Conservation (phyloP, 2,113 vertebrate species). For the Megaceryle torquata region DNA sequence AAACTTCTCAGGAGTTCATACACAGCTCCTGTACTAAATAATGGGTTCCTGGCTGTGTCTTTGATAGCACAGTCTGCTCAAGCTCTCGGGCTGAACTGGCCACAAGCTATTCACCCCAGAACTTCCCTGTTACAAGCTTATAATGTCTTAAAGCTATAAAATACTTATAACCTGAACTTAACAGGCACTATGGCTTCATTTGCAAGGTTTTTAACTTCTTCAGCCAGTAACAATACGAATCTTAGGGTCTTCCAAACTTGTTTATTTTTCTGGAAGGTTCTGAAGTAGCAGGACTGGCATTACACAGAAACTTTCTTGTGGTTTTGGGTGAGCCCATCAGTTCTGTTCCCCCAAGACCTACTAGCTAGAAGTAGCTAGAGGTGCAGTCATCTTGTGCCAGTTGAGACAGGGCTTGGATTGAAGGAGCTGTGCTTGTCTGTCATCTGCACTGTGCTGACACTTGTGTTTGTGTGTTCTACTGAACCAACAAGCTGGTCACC, state of each 20-base stretch:
- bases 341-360: not conserved
- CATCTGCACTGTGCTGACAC: fast-evolving
- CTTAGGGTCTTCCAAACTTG: fast-evolving
- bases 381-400: not conserved
- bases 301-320: not conserved
- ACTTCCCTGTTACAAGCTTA: not conserved
- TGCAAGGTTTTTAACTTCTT: not conserved
- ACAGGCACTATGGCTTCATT: not conserved
- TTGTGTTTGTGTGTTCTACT: not conserved
- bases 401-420: not conserved
- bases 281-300: not conserved
- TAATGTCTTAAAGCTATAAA: not conserved
- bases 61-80: not conserved
- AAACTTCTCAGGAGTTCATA: not conserved
- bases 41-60: not conserved
- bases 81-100: not conserved
- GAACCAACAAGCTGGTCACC: not conserved
- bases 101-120: not conserved
- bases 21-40: not conserved
- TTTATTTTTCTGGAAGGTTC: not conserved
- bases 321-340: not conserved
- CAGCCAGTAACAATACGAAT: not conserved
- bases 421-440: not conserved
- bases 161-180: not conserved
- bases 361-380: not conserved